Base-by-base conservation (phyloP, 2,888 invertebrate species). In the Chymomyza caudatula region DNA sequence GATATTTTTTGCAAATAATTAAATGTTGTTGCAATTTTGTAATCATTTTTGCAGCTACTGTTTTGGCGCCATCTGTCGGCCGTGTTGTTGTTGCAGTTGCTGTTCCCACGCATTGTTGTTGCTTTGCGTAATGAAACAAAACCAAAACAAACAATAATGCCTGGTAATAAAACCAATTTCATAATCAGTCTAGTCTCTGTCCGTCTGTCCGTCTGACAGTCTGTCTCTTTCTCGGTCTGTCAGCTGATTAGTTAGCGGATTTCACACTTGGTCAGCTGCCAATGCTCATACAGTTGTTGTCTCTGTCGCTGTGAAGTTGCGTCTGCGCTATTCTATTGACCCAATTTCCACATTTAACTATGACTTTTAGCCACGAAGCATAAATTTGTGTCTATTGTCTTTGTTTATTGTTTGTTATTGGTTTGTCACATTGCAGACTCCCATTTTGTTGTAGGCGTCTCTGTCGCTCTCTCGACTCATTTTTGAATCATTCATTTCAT, bases 281-380 rank as follows among this genome's bases (percentile, higher is more conserved):
- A 55, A n/a, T 55, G 19, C 22, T 44, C n/a, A 5, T 43, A 13
- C 22, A n/a, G 15, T 23, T 57, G 11, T 60, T 1, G 15, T 66
- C 60, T 65, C 60, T 51, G 67, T 58, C 43, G 8, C n/a, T 4
- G 63, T 57, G 54, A 67, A 69, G 22, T 61, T 65, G 70, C 73
- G 70, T 76, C 76, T 76, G 71, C 76, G 77, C 77, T 78, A 79
- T 82, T 78, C 78, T 80, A 53, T 56, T 81, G 84, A 84, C 82
- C 82, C 56, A 74, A 70, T 73, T 84, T 78, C 57, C 52, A 47
- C 17, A 47, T 47, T 47, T 47, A 2, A 47, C 5, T 37, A 17
- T 47, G 47, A 6, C 13, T 47, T n/a, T n/a, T n/a, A n/a, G 53
- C 15, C 3, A 5, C 11, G 29, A 1, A 37, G 11, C 11, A 37